phyloP scores from a whole-genome alignment of 2,113 vertebrate genomes.

The Myodes glareolus region DNA sequence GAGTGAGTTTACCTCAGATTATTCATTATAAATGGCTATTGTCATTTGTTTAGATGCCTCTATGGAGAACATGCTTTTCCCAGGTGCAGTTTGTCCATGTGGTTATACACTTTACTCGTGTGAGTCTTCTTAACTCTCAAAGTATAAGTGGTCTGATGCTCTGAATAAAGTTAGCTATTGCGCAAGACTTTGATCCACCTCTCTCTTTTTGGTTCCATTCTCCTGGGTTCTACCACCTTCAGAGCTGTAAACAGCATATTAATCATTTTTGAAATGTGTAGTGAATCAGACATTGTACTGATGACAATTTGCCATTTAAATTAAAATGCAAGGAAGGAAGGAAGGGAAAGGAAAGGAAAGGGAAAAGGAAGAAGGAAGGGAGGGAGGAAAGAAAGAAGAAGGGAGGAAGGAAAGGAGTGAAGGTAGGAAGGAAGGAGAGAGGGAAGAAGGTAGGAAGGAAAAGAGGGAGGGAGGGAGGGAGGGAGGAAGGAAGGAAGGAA shows the following conservation, averaged over 20 bases:
- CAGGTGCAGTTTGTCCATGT: neutral
- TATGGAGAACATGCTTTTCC: neutral
- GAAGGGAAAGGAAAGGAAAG: accelerated
- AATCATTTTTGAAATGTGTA: conserved; percentile 84
- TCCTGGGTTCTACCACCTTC: neutral
- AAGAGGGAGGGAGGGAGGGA: accelerated
- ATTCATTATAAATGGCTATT: neutral
- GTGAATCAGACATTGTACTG: conserved; percentile 88
- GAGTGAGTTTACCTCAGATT: neutral
- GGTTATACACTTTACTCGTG: neutral
- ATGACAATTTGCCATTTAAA: conserved; percentile 89
- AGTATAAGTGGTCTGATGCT: neutral
- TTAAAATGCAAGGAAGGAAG: conserved; percentile 67
- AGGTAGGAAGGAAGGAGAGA: too few species aligned
- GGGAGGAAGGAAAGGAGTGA: too few species aligned
- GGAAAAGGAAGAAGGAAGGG: accelerated
- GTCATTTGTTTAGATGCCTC: neutral
- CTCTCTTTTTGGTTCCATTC: neutral
- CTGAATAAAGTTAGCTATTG: neutral
- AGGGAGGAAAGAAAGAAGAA: accelerated
- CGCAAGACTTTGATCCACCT: neutral
- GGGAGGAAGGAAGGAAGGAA: accelerated
- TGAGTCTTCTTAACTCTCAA: neutral
- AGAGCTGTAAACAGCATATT: conserved; percentile 73
- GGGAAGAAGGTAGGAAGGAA: too few species aligned